These are phyloP conservation scores for Lordiphosa clarofinis DNA, from an alignment of 1,140 invertebrate species.

Conservation along the genomic window DNA sequence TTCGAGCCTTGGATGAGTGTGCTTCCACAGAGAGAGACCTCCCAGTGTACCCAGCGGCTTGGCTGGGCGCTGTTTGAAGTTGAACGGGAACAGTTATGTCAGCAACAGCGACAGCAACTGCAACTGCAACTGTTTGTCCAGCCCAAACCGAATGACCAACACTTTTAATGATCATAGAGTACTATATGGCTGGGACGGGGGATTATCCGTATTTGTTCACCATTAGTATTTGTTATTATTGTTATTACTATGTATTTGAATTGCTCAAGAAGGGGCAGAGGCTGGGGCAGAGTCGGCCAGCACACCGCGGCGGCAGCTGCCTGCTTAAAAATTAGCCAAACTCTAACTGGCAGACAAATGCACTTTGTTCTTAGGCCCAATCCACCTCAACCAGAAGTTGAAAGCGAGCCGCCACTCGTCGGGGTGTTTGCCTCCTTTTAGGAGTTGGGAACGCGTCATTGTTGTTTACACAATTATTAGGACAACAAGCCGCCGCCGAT, in stretches of 20 bases:
- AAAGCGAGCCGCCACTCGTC: constrained; percentile 39
- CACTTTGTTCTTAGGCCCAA: constrained; percentile 60
- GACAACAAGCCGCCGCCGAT: constrained; percentile 78
- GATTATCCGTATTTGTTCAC: constrained; percentile 67
- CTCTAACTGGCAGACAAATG: constrained; percentile 75
- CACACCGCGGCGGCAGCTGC: constrained; percentile 53
- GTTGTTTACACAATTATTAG: constrained; percentile 79
- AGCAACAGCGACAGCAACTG: constrained; percentile 20
- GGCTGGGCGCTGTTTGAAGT: constrained; percentile 15
- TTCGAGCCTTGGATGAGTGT: constrained; percentile 19
- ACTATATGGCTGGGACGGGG: constrained; percentile 23
- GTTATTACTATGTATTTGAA: constrained; percentile 79
- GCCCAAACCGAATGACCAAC: constrained; percentile 54
- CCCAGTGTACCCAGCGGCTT: constrained; percentile 5
- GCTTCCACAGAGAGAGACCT: constrained; percentile 17
- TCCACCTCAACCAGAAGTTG: constrained; percentile 21
- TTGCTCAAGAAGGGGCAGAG: constrained; percentile 64
- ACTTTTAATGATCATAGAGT: constrained; percentile 54
- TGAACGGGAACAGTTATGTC: constrained; percentile 30
- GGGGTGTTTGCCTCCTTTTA: constrained; percentile 24
- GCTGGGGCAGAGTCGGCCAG: constrained; percentile 7
- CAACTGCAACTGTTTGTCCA: constrained; percentile 29
- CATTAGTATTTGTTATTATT: constrained; percentile 79
- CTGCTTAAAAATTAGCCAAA: constrained; percentile 74
- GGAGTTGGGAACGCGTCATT: constrained; percentile 69